phyloP scores from a whole-genome alignment of 2,113 vertebrate species.

The Hypanus sabinus region DNA sequence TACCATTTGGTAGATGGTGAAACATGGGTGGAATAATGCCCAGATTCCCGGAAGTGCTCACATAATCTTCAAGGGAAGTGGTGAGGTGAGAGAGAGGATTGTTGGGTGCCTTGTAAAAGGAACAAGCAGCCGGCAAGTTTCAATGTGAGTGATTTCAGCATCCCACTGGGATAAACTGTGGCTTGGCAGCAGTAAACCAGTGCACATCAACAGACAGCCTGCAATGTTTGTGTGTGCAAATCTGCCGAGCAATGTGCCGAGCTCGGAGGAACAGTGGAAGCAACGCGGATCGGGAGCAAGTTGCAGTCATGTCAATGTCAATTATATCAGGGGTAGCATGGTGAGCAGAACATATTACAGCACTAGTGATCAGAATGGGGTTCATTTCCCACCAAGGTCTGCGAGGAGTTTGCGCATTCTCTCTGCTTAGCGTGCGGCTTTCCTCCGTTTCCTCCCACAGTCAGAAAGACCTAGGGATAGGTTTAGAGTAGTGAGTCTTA shows the following conservation, averaged over 20 bases:
- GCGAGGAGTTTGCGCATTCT: no score
- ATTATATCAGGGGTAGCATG: no score
- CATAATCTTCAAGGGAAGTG: background rate
- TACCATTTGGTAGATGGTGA: no score
- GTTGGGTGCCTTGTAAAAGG: background rate
- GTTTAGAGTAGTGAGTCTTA: no score
- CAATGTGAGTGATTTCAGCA: background rate
- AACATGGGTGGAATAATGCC: background rate
- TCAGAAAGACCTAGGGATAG: no score
- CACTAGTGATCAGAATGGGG: no score
- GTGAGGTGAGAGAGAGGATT: no score
- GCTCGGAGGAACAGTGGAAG: background rate
- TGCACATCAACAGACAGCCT: background rate
- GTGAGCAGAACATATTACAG: no score
- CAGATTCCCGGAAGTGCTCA: background rate
- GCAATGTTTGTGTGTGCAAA: background rate
- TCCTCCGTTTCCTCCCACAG: no score
- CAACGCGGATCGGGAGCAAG: background rate
- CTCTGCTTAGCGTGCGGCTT: no score
- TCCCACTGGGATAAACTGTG: background rate
- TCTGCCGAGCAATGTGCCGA: background rate
- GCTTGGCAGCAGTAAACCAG: background rate
- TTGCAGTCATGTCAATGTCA: background rate
- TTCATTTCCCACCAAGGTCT: no score
- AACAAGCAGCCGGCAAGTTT: background rate